These are phyloP conservation scores for Polypterus bichir DNA, from an alignment of 2,113 vertebrate species.

Conservation along the genomic window DNA sequence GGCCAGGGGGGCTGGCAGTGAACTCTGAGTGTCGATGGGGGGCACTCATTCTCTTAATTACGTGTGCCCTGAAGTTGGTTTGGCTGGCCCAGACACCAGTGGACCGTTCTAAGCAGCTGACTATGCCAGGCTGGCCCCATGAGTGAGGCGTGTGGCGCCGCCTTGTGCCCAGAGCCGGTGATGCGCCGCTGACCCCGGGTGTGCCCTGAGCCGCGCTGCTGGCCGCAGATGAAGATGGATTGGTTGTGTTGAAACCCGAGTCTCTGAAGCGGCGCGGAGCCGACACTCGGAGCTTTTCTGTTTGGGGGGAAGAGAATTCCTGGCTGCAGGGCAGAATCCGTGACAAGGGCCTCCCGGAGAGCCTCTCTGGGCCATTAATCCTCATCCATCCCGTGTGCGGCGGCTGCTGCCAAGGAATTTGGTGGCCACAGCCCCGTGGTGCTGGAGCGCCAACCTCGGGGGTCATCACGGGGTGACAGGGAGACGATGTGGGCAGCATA, in stretches of 20 bases:
- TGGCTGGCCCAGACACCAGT: too few relatives aligned
- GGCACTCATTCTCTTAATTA: too few relatives aligned
- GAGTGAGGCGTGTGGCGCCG: slow-evolving; percentile 2
- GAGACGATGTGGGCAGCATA: too few relatives aligned
- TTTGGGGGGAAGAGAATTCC: background rate
- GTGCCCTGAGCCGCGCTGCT: too few relatives aligned
- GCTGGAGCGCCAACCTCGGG: too few relatives aligned
- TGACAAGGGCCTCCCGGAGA: background rate
- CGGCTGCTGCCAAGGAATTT: too few relatives aligned
- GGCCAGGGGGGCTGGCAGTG: background rate
- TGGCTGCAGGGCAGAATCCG: background rate
- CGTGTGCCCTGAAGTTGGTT: too few relatives aligned
- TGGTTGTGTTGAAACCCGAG: background rate
- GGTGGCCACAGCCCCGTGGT: too few relatives aligned
- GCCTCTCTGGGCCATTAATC: background rate
- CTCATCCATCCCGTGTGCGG: background rate
- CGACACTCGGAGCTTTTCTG: background rate
- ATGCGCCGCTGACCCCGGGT: too few relatives aligned
- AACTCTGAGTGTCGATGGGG: too few relatives aligned
- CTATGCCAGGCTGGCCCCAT: slow-evolving; percentile 4
- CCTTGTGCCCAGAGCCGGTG: slow-evolving; percentile 1
- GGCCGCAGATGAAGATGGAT: background rate
- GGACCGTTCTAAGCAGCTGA: background rate
- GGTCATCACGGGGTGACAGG: too few relatives aligned
- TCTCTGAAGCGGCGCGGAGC: background rate